Base-by-base conservation (phyloP, 2,888 invertebrate species). In the Cylloceria caligata region DNA sequence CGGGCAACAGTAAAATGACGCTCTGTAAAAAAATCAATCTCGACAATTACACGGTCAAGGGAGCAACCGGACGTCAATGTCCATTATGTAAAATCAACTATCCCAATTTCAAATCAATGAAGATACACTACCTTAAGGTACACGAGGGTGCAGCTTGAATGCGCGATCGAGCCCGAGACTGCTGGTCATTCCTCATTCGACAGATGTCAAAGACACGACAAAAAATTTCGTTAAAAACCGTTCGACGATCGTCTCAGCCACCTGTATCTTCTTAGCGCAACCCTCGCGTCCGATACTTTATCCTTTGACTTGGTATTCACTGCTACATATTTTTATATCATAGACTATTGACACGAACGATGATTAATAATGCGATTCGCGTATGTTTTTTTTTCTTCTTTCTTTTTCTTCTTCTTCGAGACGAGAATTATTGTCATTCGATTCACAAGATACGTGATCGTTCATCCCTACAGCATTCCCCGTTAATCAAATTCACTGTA, bases 101-200 rank as follows among this genome's bases (percentile, higher is more conserved):
- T 76, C 92, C 92, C 0, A 92, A 92, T 69, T 87, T 90, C 49
- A 90, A 88, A 57, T 90, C 92, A 3, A 85, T 92, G 78, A 92
- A 92, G 83, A 90, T 92, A 60, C 92, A 92, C 39, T 92, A 90
- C 69, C 87, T 92, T 57, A 92, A 92, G 77, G 85, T 90, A 60
- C 92, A 92, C 73, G 92, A 92, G 13, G 83, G 68, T 24, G 71
- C 42, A 5, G 27, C 36, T 68, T 80, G 65, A 52, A 11, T n/a
- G 16, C 16, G 36, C 3, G 13, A 11, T 13, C 21, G n/a, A n/a
- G n/a, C 57, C 0, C 57, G 57, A 57, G 57, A 30, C 9, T 7
- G 60, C 34, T 30, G 57, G 57, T n/a, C 6, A 34, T 57, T 57
- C 34, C 34, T 57, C 34, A 57, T 42, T 11, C 11, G 49, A 34